Conservation (phyloP, 2,888 invertebrate species). For the Dryobotodes eremita region DNA sequence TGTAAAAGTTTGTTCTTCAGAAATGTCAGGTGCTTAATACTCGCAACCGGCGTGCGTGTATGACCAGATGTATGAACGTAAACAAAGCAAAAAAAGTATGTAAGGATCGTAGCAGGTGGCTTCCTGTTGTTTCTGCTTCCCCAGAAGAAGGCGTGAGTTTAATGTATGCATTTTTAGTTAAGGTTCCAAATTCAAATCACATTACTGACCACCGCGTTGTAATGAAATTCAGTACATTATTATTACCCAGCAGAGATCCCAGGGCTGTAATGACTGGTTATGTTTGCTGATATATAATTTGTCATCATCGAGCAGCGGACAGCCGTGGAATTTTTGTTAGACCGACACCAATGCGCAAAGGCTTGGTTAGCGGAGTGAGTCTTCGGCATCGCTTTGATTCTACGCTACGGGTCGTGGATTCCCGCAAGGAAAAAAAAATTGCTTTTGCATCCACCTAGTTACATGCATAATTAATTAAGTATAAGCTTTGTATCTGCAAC, state of each 20-base stretch:
- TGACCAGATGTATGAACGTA: no score
- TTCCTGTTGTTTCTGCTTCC: no score
- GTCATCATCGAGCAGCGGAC: background rate
- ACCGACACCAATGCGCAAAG: background rate
- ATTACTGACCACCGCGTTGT: background rate
- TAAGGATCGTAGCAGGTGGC: no score
- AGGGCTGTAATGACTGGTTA: background rate
- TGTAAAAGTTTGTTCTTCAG: background rate
- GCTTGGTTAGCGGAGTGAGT: background rate
- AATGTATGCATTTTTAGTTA: background rate
- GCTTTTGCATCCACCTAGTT: background rate
- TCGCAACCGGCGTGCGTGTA: no score
- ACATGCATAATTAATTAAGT: background rate
- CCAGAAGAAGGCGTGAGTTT: no score
- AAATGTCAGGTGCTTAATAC: no score
- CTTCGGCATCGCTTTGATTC: background rate
- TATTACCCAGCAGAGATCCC: background rate
- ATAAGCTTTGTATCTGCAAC: background rate
- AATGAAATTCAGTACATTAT: background rate
- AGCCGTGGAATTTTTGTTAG: no score
- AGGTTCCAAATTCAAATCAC: background rate
- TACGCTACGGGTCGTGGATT: background rate
- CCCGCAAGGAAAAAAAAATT: background rate
- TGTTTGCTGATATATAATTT: background rate
- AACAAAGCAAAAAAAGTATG: no score